Base-by-base conservation (phyloP, 2,113 vertebrate species). In the Oenanthe melanoleuca region DNA sequence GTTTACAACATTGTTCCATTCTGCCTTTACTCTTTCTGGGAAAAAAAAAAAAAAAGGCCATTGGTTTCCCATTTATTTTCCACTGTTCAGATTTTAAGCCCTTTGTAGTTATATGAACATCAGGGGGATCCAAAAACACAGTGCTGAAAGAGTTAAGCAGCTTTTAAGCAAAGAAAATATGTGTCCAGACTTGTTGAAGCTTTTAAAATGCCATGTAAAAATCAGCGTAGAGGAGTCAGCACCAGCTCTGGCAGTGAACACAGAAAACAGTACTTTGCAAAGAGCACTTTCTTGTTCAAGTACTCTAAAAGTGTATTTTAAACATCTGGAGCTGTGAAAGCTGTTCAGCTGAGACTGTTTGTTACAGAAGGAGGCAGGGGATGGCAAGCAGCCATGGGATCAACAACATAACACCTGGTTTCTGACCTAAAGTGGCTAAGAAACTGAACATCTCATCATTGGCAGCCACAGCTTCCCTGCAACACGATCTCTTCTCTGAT, bases 401-500 rank as follows among this genome's bases (percentile, higher is more conserved):
- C 71, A 81, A 64, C 52, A 74, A 50, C 16, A 1, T 42, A 80
- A 85, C 94, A 77, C 87, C 86, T 93, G 93, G 95, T 96, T 96
- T 96, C 94, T 83, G 94, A 77, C 90, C 50, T 92, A 59, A 94
- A 91, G 86, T 89, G 93, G 75, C 85, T 88, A 80, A 88, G 75
- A 95, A 96, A 93, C 75, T 78, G 88, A 93, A 95, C 92, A 84
- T 57, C 57, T 82, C 88, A 49, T 80, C 64, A 70, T 5, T 93
- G 92, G 92, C 93, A 96, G 50, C 56, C 88, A 44, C 91, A 69
- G 88, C 91, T 93, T 89, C 78, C 57, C 66, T 93, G 92, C 80
- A 96, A 96, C 50, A 25, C 37, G 95, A 96, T 95, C 93, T 93
- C 77, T 87, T 77, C 75, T 69, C 78, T 93, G 86, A 88, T 94